Evolutionary conservation across 2,888 invertebrate genomes (phyloP).

Genomic region (Dynastes grantii): DNA sequence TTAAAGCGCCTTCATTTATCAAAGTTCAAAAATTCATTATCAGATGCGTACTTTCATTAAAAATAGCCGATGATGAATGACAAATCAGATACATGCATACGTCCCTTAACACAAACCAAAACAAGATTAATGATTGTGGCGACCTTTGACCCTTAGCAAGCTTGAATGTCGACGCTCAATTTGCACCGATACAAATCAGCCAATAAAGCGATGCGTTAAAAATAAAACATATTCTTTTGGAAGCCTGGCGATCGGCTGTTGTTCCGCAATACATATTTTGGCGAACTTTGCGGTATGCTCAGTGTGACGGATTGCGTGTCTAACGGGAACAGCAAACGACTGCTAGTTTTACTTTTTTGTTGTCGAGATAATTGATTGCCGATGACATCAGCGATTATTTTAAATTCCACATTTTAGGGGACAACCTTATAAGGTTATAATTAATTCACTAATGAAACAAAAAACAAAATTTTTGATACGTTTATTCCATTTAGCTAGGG

Average conservation of each 20-base stretch:
- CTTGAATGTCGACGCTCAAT: constrained; percentile 1
- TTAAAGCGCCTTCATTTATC: too few species aligned
- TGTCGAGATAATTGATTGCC: constrained; percentile 2
- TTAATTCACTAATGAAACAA: not conserved
- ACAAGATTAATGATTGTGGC: constrained; percentile 16
- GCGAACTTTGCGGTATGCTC: constrained; percentile 7
- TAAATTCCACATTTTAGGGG: not conserved
- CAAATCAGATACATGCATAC: not conserved
- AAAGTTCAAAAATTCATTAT: not conserved
- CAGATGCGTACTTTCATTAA: not conserved
- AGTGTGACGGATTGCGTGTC: not conserved
- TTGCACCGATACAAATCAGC: constrained; percentile 11
- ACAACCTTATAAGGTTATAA: not conserved
- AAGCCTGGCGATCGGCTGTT: not conserved
- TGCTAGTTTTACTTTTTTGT: not conserved
- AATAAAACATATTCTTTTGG: constrained; percentile 10
- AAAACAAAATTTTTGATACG: not conserved
- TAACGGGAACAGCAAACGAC: constrained; percentile 3
- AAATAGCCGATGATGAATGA: not conserved
- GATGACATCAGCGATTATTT: constrained; percentile 23
- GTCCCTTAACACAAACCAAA: not conserved
- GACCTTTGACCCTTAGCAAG: constrained; percentile 22
- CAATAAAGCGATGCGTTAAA: constrained; percentile 23
- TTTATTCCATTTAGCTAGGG: not conserved
- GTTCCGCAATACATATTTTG: constrained; percentile 11